Evolutionary conservation across 2,888 invertebrate species (phyloP).

Genomic region (Onchidella celtica): DNA sequence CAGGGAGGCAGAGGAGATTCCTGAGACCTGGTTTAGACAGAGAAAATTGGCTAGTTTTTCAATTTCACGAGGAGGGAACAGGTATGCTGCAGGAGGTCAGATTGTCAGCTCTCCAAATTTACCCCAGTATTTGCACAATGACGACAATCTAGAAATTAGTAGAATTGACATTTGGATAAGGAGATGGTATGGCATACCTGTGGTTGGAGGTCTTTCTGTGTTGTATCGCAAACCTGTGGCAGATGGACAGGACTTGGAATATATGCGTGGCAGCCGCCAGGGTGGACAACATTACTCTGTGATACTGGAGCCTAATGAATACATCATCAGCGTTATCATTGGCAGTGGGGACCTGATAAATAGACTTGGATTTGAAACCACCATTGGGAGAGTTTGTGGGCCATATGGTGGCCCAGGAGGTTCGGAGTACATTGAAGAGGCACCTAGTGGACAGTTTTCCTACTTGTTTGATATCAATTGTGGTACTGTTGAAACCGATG

Average conservation of each 20-base stretch:
- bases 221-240: neutral
- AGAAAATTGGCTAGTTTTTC: neutral
- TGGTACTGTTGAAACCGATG: constrained; percentile 3
- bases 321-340: constrained; percentile 20
- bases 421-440: neutral
- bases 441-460: neutral
- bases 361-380: constrained; percentile 42
- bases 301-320: constrained; percentile 24
- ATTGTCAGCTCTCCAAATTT: neutral
- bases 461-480: constrained; percentile 40
- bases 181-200: constrained; percentile 15
- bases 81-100: constrained; percentile 36
- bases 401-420: constrained; percentile 40
- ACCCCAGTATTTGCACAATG: neutral
- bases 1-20: neutral
- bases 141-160: constrained; percentile 20
- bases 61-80: neutral
- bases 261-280: neutral
- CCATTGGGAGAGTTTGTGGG: constrained; percentile 10
- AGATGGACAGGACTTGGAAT: neutral
- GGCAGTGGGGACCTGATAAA: constrained; percentile 35
- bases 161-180: constrained; percentile 34
- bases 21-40: constrained; percentile 10
- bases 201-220: constrained; percentile 32
- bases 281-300: neutral